Evolutionary conservation across 2,797 vertebrate genomes (phyloP).

Genomic region (Anas capensis): DNA sequence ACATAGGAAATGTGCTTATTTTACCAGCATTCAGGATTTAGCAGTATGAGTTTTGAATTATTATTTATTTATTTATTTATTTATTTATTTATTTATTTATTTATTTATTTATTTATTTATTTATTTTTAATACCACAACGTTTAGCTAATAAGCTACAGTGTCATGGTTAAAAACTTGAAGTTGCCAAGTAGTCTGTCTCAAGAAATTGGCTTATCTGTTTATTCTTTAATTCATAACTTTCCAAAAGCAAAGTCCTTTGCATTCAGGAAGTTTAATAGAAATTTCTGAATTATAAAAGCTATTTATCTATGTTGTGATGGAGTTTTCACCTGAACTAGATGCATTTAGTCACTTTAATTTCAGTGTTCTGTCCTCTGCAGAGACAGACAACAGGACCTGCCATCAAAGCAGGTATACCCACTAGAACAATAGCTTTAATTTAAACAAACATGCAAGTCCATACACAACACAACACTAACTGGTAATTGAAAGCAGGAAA

Average conservation of each 20-base stretch:
- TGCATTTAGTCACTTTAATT: constrained; percentile 46
- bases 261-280: background rate
- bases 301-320: constrained; percentile 23
- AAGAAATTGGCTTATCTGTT: constrained; percentile 10
- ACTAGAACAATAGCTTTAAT: constrained; percentile 13
- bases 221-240: constrained; percentile 46
- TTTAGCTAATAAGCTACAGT: background rate
- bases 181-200: background rate
- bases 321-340: constrained; percentile 60
- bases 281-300: background rate
- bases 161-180: background rate
- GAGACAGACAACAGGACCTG: constrained; percentile 10
- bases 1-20: constrained; percentile 52
- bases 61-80: background rate
- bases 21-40: background rate
- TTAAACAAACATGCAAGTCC: background rate
- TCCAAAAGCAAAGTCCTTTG: background rate
- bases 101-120: background rate
- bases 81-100: background rate
- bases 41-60: background rate
- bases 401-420: background rate
- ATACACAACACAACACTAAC: background rate
- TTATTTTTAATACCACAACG: background rate
- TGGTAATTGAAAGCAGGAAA: constrained; percentile 13
- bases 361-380: background rate